Evolutionary conservation across 2,797 vertebrate species (phyloP), one percentile per base, ranked within the genome.

Genomic region (Picus viridis): DNA sequence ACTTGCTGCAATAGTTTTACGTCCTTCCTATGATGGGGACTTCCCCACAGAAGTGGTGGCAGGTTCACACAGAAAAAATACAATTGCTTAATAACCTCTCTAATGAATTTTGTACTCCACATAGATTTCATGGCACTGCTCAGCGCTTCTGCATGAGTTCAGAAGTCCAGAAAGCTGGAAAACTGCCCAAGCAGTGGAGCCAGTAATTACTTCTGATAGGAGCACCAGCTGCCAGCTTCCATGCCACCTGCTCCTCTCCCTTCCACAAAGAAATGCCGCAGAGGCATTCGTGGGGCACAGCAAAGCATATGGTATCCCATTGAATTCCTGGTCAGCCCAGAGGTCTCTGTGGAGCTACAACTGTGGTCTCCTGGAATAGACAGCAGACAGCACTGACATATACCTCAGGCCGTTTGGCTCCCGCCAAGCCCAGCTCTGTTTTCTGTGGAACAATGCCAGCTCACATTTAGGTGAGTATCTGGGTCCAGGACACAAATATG

Each of bases 211-310:
- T 90, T 90, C 70, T 93, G 84, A 92, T 51, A 81, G 90, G 77
- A 93, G 87, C 70, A 85, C 84, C 95, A 95, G 86, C 76, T 94
- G 93, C 76, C 90, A 88, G 62, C 71, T 78, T 73, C 64, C 30
- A 86, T 27, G 56, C 73, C 95, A 94, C 88, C 90, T 95, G 95
- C 82, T 81, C 68, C 53, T 70, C 78, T 77, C 75, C 34, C 56
- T 77, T 89, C 47, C 70, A 92, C 73, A 94, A 89, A 93, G 88
- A 58, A 94, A 72, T 12, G 73, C 70, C 8, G 0, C 76, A 61
- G 88, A 94, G 47, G 77, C 71, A 92, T 89, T 93, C 6, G 24
- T 54, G 58, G 34, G 64, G 43, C 76, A 81, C 54, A 87, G 82
- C 36, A 91, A 79, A 91, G 61, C 90, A 88, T 82, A 93, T 73